Evolutionary conservation across 2,888 invertebrate species (phyloP), one percentile per base, ranked within the genome.

Genomic region (Ennomos fuscantarius): DNA sequence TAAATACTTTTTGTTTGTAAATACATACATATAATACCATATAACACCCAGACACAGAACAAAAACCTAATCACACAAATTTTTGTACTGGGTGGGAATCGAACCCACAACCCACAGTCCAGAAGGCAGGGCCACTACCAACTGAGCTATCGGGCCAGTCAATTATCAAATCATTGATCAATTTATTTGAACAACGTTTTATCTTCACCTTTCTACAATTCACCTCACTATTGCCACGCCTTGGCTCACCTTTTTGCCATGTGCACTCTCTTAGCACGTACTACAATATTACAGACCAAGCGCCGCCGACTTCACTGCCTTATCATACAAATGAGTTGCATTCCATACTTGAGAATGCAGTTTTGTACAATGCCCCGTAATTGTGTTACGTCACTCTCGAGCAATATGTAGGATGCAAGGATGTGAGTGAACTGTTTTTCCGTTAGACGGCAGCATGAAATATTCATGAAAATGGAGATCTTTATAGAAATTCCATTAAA

Each of bases 291-390:
- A 84, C 76, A 82, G 82, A 78, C 75, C 74, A 71, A 72, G 76
- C 68, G 80, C 79, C 82, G 81, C 75, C 58, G 66, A 63, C 66
- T 69, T 71, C 72, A 74, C 73, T 70, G 68, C 74, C 78, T 79
- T 76, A 74, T 79, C 86, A 87, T 89, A 86, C 81, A 82, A 87
- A 89, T 87, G 80, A 82, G 78, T 65, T 45, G 65, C 63, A 68
- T 74, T 71, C 73, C 78, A 76, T 75, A 71, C 68, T 58, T 41
- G 45, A 53, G 63, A 74, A 73, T 73, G 66, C 60, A 62, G 65
- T 68, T 60, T 62, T 60, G 69, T 65, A 68, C 65, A 64, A 65
- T 69, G 65, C 66, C 69, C 71, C 63, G 57, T 53, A 61, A 65
- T 73, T 68, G 65, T 66, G 68, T 76, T 72, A 66, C 69, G 73